These are phyloP conservation scores for Rotaria magnacalcarata DNA, from an alignment of 2,888 invertebrate species.

Conservation along the genomic window DNA sequence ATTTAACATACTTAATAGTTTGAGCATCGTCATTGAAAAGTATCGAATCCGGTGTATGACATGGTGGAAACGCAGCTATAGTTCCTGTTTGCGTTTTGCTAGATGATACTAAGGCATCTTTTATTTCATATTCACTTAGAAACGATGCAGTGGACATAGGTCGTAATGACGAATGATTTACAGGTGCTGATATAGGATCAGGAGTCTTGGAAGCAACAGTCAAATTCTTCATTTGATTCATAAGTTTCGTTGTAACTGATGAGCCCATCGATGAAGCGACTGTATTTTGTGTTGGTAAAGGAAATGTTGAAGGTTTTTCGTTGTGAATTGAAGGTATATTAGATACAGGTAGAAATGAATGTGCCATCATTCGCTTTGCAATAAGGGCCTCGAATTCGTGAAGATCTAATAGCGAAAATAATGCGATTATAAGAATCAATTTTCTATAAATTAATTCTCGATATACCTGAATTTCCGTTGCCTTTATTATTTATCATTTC, in stretches of 20 bases:
- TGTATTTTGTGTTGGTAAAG: background rate
- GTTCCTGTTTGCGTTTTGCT: background rate
- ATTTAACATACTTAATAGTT: no score
- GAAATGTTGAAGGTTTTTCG: no score
- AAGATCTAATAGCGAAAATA: background rate
- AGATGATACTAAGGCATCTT: background rate
- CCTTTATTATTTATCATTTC: background rate
- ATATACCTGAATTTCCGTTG: background rate
- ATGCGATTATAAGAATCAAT: no score
- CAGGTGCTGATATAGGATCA: background rate
- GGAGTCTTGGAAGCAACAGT: background rate
- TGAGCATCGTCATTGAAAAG: background rate
- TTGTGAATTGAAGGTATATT: no score
- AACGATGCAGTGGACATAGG: background rate
- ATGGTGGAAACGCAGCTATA: background rate
- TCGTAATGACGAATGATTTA: background rate
- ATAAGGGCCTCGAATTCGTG: background rate
- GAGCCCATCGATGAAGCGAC: background rate
- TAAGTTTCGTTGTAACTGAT: slow-evolving; percentile 20
- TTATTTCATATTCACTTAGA: background rate
- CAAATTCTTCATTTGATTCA: slow-evolving; percentile 15
- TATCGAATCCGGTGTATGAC: background rate
- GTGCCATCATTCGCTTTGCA: background rate
- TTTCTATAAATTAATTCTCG: no score
- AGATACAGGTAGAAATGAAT: background rate